These are phyloP conservation scores for Zeugodacus cucurbitae DNA, from an alignment of 1,140 invertebrate genomes.

Conservation along the genomic window DNA sequence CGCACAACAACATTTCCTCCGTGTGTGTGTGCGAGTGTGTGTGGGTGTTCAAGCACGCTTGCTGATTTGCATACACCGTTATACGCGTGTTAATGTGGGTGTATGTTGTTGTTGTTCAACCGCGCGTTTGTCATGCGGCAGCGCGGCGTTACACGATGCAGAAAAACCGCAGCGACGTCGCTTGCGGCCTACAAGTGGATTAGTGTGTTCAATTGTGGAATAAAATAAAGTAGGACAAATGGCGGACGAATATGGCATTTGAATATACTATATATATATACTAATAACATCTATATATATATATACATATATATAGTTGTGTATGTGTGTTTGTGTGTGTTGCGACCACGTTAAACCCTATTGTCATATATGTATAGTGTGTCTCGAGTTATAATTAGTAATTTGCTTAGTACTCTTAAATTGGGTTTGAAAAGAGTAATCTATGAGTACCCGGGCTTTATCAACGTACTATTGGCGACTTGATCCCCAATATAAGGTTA, in stretches of 20 bases:
- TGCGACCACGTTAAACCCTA: no score
- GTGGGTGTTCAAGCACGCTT: not conserved
- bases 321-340: no score
- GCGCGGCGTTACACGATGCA: not conserved
- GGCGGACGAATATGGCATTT: not conserved
- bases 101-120: not conserved
- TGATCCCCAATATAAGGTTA: no score
- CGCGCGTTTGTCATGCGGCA: not conserved
- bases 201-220: not conserved
- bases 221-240: slow-evolving; percentile 10
- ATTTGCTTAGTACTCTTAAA: no score
- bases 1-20: not conserved
- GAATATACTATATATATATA: not conserved
- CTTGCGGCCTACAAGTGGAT: slow-evolving; percentile 9
- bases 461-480: no score
- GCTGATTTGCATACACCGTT: not conserved
- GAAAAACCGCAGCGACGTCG: not conserved
- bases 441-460: no score
- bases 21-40: not conserved
- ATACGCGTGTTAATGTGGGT: not conserved
- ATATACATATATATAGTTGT: not conserved
- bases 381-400: no score
- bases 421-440: no score
- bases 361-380: no score
- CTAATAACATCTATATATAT: no score